phyloP scores from a whole-genome alignment of 2,797 vertebrate species.

The Bufotes viridis region DNA sequence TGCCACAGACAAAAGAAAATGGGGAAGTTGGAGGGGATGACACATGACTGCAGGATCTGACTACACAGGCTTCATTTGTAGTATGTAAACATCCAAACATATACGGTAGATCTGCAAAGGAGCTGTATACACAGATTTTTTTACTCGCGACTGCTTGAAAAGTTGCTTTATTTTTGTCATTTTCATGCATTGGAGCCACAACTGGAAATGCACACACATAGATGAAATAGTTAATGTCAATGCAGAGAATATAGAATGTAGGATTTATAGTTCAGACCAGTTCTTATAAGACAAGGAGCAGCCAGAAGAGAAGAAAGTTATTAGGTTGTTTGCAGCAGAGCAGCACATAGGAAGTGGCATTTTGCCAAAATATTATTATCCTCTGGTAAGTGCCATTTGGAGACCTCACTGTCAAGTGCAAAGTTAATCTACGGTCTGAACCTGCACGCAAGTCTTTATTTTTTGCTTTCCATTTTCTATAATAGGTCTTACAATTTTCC shows the following conservation, averaged over 20 bases:
- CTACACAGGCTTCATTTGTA: too few relatives aligned
- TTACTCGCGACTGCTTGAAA: background rate
- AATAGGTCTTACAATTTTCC: constrained; percentile 47
- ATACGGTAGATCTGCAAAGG: background rate
- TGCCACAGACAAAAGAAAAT: too few relatives aligned
- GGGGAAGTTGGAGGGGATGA: too few relatives aligned
- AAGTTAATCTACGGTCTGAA: constrained; percentile 37
- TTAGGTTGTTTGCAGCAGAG: constrained; percentile 5
- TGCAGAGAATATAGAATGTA: too few relatives aligned
- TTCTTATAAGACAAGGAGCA: background rate
- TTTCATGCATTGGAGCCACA: background rate
- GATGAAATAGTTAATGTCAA: background rate
- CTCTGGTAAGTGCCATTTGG: constrained; percentile 16
- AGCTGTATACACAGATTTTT: background rate
- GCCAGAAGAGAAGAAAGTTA: background rate
- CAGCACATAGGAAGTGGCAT: background rate
- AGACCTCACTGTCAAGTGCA: constrained; percentile 31
- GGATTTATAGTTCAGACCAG: background rate
- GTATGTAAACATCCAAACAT: background rate
- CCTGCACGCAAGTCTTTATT: background rate
- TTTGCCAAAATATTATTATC: constrained; percentile 26
- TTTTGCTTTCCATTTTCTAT: constrained; percentile 24
- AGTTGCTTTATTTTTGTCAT: background rate
- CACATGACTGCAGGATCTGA: background rate
- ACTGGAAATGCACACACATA: background rate